Percentiles rank a stretch among this genome's conserved stretches.
Conservation (phyloP, 2,888 invertebrate genomes). For the Limnephilus marmoratus region DNA sequence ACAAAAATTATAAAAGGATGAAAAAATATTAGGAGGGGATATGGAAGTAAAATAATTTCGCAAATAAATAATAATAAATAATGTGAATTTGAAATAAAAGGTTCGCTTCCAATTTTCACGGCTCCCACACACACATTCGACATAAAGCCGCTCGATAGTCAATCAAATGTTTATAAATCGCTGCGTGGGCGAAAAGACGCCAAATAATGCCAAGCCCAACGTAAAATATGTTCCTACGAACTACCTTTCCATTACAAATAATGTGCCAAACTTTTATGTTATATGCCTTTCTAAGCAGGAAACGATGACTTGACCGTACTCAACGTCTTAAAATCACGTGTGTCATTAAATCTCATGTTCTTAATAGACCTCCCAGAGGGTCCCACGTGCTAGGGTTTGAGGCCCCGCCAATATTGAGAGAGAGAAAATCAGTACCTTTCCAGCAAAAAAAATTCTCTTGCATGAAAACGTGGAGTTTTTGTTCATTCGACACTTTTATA, state of each 20-base stretch:
- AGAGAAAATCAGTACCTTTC: slow-evolving; percentile 7
- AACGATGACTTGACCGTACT: slow-evolving; percentile 32
- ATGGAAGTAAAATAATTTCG: neutral
- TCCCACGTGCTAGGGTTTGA: neutral
- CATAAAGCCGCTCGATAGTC: neutral
- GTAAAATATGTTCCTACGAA: neutral
- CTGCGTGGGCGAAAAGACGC: neutral
- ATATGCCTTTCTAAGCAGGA: neutral
- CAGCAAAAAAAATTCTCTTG: neutral
- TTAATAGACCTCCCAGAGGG: neutral
- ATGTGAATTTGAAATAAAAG: neutral
- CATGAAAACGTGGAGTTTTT: neutral
- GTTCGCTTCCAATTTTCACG: neutral
- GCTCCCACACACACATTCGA: neutral
- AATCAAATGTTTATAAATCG: neutral
- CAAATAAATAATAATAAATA: neutral
- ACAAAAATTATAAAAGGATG: too few relatives aligned
- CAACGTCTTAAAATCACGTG: slow-evolving; percentile 35
- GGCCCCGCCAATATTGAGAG: neutral
- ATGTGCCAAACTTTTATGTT: neutral
- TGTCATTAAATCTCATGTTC: slow-evolving; percentile 37
- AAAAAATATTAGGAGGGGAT: too few relatives aligned
- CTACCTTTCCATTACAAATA: neutral
- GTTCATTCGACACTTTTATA: slow-evolving; percentile 30
- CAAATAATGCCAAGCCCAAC: neutral